Evolutionary conservation across 2,888 invertebrate genomes (phyloP).

Genomic region (Oxyteleia sp.): DNA sequence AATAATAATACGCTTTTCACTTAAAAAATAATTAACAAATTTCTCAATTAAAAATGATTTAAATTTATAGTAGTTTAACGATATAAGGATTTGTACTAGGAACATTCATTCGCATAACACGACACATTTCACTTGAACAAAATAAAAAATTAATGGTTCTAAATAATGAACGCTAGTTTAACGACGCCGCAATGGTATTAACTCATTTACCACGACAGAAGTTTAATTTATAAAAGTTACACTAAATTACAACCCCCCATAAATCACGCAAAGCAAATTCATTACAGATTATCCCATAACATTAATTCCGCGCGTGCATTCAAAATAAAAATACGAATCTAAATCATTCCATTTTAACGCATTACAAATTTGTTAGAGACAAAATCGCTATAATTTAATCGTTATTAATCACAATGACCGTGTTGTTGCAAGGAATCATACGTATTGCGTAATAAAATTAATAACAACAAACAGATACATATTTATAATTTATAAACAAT

Average conservation of each 20-base stretch:
- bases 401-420: slow-evolving; percentile 9
- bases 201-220: not conserved
- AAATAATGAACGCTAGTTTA: not conserved
- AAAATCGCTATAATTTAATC: slow-evolving; percentile 12
- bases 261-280: not conserved
- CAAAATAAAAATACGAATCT: not conserved
- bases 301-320: not conserved
- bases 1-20: too few species aligned
- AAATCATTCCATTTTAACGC: not conserved
- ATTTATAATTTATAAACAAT: slow-evolving; percentile 29
- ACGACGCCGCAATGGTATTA: not conserved
- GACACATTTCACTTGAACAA: not conserved
- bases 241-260: not conserved
- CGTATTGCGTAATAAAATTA: slow-evolving; percentile 27
- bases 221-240: not conserved
- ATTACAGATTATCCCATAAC: not conserved
- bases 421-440: not conserved
- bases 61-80: not conserved
- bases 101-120: too few species aligned
- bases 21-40: too few species aligned
- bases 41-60: too few species aligned
- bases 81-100: not conserved
- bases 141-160: not conserved
- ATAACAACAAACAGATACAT: slow-evolving; percentile 15
- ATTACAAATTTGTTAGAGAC: not conserved